phyloP scores from a whole-genome alignment of 2,888 invertebrate species.

The Cheilosia impressa region DNA sequence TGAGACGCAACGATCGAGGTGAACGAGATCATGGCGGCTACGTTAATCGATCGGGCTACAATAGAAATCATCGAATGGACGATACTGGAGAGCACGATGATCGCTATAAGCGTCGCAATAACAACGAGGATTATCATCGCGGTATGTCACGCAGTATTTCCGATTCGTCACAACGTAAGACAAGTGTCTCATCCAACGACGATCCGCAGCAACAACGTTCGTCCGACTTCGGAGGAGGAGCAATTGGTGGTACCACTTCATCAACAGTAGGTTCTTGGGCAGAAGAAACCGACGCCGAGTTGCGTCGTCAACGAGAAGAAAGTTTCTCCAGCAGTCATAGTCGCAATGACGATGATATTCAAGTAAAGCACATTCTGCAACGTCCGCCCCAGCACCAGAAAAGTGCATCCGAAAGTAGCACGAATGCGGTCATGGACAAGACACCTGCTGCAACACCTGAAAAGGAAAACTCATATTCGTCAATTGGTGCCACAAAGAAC shows the following conservation, averaged over 20 bases:
- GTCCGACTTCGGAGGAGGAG: slow-evolving; percentile 66
- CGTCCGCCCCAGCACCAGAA: slow-evolving; percentile 81
- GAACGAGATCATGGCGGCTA: slow-evolving; percentile 64
- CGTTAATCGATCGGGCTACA: slow-evolving; percentile 71
- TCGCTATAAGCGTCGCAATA: slow-evolving; percentile 77
- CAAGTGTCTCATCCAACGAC: slow-evolving; percentile 82
- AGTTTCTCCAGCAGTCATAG: slow-evolving; percentile 82
- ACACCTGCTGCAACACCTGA: slow-evolving; percentile 44
- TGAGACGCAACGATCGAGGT: slow-evolving; percentile 67
- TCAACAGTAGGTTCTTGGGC: slow-evolving; percentile 83
- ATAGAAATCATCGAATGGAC: slow-evolving; percentile 78
- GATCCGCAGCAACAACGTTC: slow-evolving; percentile 78
- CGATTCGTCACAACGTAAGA: slow-evolving; percentile 83
- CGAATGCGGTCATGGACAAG: slow-evolving; percentile 74
- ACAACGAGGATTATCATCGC: slow-evolving; percentile 78
- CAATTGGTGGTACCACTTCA: slow-evolving; percentile 63
- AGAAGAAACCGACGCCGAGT: slow-evolving; percentile 83
- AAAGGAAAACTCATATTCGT: slow-evolving; percentile 55
- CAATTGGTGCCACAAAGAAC: slow-evolving; percentile 55
- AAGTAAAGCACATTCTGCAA: slow-evolving; percentile 83
- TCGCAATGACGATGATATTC: slow-evolving; percentile 80
- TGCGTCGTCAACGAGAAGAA: slow-evolving; percentile 81
- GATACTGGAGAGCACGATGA: slow-evolving; percentile 78
- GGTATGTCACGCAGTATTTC: slow-evolving; percentile 83
- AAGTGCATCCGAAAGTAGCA: slow-evolving; percentile 78